phyloP scores from a whole-genome alignment of 2,797 vertebrate species.

The Lagorchestes hirsutus region DNA sequence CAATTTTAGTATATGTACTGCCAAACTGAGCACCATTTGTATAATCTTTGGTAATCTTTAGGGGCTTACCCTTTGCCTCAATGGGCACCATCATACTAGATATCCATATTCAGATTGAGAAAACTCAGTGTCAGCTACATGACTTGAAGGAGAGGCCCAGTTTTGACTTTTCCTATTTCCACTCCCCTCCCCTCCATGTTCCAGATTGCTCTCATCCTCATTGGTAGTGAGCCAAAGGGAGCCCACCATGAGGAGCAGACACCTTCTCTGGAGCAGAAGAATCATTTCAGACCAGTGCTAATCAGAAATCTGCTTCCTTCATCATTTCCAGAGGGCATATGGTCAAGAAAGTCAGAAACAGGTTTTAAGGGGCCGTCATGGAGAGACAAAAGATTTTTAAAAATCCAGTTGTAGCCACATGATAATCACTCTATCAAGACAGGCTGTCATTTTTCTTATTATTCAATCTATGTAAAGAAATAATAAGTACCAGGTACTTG shows the following conservation, averaged over 20 bases:
- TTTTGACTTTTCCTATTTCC: not conserved
- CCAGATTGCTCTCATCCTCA: not conserved
- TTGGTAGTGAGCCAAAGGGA: not conserved
- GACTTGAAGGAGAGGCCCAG: not conserved
- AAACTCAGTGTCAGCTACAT: not conserved
- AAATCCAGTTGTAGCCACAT: not conserved
- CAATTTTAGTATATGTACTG: not conserved
- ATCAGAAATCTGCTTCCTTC: not conserved
- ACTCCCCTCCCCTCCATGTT: not conserved
- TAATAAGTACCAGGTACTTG: not conserved
- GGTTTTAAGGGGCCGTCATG: not conserved
- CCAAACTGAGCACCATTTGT: not conserved
- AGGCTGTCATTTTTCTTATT: not conserved
- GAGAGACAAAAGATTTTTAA: not conserved
- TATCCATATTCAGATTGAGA: not conserved
- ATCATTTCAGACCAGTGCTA: not conserved
- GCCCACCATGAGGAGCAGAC: not conserved
- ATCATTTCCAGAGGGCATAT: slow-evolving; percentile 37
- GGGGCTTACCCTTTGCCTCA: not conserved
- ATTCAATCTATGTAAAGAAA: not conserved
- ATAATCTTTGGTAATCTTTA: not conserved
- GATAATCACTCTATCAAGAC: not conserved
- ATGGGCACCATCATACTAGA: not conserved
- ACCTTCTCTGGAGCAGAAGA: not conserved
- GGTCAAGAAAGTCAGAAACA: slow-evolving; percentile 4